Evolutionary conservation across 2,797 vertebrate species (phyloP).

Genomic region (Graptemys geographica): DNA sequence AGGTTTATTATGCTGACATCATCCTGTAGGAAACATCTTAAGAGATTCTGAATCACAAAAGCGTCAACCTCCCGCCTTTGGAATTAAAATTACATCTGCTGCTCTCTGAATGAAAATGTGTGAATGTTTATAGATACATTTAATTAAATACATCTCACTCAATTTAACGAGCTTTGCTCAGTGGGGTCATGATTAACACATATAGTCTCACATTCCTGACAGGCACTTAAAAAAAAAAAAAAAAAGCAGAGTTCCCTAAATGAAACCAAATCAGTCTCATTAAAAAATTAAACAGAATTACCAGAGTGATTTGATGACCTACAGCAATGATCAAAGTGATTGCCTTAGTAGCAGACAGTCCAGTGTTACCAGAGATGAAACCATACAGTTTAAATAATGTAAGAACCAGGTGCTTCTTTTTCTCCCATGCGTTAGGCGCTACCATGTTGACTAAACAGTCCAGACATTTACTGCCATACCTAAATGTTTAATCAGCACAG

Average conservation of each 20-base stretch:
- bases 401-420: slow-evolving; percentile 38
- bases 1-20: slow-evolving; percentile 33
- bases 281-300: no score
- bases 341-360: background rate
- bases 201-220: slow-evolving; percentile 30
- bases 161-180: slow-evolving; percentile 44
- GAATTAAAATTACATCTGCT: background rate
- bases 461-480: background rate
- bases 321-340: slow-evolving; percentile 72
- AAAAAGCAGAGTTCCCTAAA: slow-evolving; percentile 42
- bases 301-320: slow-evolving; percentile 49
- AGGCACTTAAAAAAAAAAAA: slow-evolving; percentile 52
- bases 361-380: background rate
- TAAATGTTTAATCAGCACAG: background rate
- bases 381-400: slow-evolving; percentile 15
- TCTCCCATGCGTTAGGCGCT: background rate
- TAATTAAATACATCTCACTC: slow-evolving; percentile 37
- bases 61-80: background rate
- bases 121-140: slow-evolving; percentile 32
- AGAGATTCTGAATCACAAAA: slow-evolving; percentile 29
- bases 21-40: slow-evolving; percentile 10
- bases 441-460: background rate
- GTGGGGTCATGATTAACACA: slow-evolving; percentile 29
- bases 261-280: background rate
- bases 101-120: background rate